These are phyloP conservation scores for Phasianus colchicus DNA, from an alignment of 2,113 vertebrate species.

Conservation along the genomic window DNA sequence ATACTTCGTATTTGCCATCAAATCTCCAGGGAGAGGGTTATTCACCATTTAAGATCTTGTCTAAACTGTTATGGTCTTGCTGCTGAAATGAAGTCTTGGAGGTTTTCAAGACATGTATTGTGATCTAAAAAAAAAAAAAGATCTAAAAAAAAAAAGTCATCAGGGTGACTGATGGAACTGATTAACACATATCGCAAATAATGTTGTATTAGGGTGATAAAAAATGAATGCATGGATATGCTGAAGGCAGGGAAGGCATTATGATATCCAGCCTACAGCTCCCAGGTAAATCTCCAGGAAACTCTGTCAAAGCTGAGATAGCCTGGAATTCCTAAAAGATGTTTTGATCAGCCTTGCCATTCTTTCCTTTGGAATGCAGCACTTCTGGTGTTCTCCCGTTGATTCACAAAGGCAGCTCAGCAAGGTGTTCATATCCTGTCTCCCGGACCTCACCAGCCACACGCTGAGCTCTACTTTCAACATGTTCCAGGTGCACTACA, in stretches of 20 bases:
- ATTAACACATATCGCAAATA: not conserved
- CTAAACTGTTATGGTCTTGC: not conserved
- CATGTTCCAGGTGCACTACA: rapidly evolving
- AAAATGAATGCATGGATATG: not conserved
- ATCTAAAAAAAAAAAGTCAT: not conserved
- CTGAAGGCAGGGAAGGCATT: not conserved
- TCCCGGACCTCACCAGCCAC: not conserved
- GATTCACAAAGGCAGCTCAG: not conserved
- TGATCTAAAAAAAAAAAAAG: not conserved
- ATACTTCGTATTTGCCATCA: not conserved
- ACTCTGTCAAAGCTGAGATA: not conserved
- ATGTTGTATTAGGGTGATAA: not conserved
- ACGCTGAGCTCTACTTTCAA: not conserved
- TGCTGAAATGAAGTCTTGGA: not conserved
- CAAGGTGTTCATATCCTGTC: not conserved
- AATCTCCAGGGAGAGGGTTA: slow-evolving; percentile 7
- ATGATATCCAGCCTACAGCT: not conserved
- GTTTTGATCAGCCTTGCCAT: not conserved
- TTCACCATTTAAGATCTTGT: not conserved
- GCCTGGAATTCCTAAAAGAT: rapidly evolving
- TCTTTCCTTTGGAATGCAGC: not conserved
- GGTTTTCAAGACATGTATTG: not conserved
- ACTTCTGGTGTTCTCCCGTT: not conserved
- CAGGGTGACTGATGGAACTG: not conserved
- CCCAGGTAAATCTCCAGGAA: not conserved